Conservation (phyloP, 2,113 vertebrate genomes). For the Elgaria multicarinata region DNA sequence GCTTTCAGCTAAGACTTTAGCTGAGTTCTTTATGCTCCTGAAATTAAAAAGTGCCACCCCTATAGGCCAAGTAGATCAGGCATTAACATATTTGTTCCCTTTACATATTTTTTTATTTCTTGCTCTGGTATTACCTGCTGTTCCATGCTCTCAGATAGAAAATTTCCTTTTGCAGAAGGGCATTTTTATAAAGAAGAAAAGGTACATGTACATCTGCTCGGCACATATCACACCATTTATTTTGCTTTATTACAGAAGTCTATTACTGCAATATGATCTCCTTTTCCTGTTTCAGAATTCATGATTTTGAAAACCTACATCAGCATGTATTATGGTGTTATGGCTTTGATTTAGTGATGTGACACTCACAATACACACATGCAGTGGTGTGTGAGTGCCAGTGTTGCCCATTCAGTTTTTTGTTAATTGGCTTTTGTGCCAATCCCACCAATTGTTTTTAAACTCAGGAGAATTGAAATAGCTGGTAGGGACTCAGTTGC, state of each 20-base stretch:
- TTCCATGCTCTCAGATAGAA: constrained; percentile 31
- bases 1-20: constrained; percentile 35
- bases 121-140: constrained; percentile 30
- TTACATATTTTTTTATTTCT: constrained; percentile 39
- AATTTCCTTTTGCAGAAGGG: constrained; percentile 26
- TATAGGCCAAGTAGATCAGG: constrained; percentile 24
- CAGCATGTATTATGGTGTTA: background rate
- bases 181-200: background rate
- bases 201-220: background rate
- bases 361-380: background rate
- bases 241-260: background rate
- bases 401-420: background rate
- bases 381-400: no score
- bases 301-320: background rate
- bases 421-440: background rate
- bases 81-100: constrained; percentile 39
- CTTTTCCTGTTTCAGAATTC: background rate
- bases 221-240: background rate
- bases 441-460: background rate
- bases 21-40: constrained; percentile 21
- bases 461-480: background rate
- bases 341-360: background rate
- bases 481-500: background rate
- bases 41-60: constrained; percentile 19
- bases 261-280: background rate